Base-by-base conservation (phyloP, 2,113 vertebrate genomes). In the Phyllostomus discolor region DNA sequence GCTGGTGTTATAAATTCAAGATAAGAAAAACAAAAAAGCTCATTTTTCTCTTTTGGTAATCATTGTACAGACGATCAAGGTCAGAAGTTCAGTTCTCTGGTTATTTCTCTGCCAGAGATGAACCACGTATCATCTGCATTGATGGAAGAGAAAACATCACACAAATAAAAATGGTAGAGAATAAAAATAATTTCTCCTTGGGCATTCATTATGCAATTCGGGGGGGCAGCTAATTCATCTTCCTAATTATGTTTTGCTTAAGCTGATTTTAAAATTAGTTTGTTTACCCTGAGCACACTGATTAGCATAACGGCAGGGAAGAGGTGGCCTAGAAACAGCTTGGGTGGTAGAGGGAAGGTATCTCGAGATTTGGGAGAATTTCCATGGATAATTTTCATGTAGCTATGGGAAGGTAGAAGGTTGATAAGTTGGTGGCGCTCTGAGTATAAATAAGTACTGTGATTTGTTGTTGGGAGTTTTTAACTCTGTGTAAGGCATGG, bases 201-300 rank as follows among this genome's bases (percentile, higher is more conserved):
- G 84, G 83, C 88, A 90, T 92, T 95, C 92, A 84, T 95, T 95
- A 92, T 96, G 84, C 59, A 96, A 28, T 92, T 84, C 72, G 10
- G 43, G 86, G 86, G 90, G 59, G 69, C 79, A 79, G 78, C 88
- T 94, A 90, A 95, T 98, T 96, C 97, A 92, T 96, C 96, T 96
- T 95, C 70, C 72, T 97, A 96, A 97, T 96, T 97, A 97, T 96
- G 92, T 97, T 98, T 97, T 95, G 48, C 88, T 95, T 96, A 91
- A 94, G 85, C 76, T 94, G 93, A 97, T 98, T 97, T 98, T 92
- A 96, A 96, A 97, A 97, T 97, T 92, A 95, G 92, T 90, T 90
- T 97, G 95, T 97, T 98, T 96, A 96, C 73, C 66, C 88, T 92
- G 93, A 85, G 66, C 80, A 54, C 38, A 62, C 90, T 90, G 96